Percentiles rank a stretch among this genome's conserved stretches.
Conservation (phyloP, 2,113 vertebrate genomes). For the Misgurnus anguillicaudatus region DNA sequence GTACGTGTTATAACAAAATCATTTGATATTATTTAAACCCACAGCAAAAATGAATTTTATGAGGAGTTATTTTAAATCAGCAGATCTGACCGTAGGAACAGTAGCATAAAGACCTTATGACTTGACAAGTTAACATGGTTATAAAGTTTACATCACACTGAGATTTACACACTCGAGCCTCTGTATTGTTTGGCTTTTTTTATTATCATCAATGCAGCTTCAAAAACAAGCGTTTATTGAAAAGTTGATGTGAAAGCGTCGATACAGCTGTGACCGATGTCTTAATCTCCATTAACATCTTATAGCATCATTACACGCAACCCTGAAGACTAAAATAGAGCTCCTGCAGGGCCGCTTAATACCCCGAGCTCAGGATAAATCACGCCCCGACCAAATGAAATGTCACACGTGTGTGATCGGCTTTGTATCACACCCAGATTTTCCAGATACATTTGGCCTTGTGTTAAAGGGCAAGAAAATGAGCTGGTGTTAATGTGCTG, state of each 20-base stretch:
- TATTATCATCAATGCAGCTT: background rate
- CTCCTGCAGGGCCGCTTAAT: conserved; percentile 34
- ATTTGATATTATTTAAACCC: no score
- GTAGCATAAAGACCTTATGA: no score
- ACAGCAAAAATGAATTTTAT: no score
- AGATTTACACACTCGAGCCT: background rate
- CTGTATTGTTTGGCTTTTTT: background rate
- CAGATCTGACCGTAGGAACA: no score
- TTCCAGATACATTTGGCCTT: conserved; percentile 37
- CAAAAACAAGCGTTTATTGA: background rate
- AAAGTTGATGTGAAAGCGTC: no score
- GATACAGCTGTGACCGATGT: conserved; percentile 25
- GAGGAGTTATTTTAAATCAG: no score
- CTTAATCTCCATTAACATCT: conserved; percentile 38
- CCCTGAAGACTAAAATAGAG: conserved; percentile 45
- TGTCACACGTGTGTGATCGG: conserved; percentile 46
- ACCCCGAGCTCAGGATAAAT: conserved; percentile 37
- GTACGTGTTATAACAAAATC: no score
- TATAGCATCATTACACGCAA: conserved; percentile 26
- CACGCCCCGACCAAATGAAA: conserved; percentile 43
- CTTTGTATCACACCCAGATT: conserved; percentile 42
- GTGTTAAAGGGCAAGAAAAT: conserved; percentile 13
- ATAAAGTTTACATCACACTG: background rate
- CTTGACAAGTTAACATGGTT: no score
- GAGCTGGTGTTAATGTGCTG: conserved; percentile 49